Conservation (phyloP, 1,140 invertebrate species). For the Ceratoteleas bidentatus region DNA sequence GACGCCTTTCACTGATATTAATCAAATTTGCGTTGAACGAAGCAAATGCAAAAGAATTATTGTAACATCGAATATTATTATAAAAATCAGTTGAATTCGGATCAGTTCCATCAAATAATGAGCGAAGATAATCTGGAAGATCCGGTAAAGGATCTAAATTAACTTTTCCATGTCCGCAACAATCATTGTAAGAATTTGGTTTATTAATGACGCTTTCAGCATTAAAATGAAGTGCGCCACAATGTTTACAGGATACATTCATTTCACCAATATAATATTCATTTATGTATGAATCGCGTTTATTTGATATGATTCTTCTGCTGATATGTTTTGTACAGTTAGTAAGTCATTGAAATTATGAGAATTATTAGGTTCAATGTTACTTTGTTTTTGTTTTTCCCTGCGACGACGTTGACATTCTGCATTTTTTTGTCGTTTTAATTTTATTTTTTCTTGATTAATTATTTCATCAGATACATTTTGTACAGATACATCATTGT, state of each 20-base stretch:
- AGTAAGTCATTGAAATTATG: neutral
- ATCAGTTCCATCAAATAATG: constrained; percentile 26
- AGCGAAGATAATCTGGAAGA: constrained; percentile 15
- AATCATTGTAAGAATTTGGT: constrained; percentile 14
- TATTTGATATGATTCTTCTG: too few species aligned
- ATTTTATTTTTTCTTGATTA: too few species aligned
- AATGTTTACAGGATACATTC: constrained; percentile 15
- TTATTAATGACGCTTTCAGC: constrained; percentile 8
- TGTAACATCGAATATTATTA: constrained; percentile 19
- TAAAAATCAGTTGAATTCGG: constrained; percentile 21
- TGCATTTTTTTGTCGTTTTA: constrained; percentile 10
- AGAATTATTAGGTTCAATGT: neutral
- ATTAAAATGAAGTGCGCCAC: constrained; percentile 20
- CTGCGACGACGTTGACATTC: constrained; percentile 12
- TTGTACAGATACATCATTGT: too few species aligned
- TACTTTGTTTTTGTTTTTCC: constrained; percentile 3
- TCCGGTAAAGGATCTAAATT: constrained; percentile 17
- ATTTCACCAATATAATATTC: constrained; percentile 26
- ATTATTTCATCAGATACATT: too few species aligned
- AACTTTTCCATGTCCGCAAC: constrained; percentile 26
- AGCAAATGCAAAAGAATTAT: constrained; percentile 20
- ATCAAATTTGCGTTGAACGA: constrained; percentile 23
- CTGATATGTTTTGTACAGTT: too few species aligned
- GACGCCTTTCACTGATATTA: constrained; percentile 3
- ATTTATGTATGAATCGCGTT: too few species aligned